phyloP scores from a whole-genome alignment of 1,140 invertebrate species.

The Drosophila nasuta region DNA sequence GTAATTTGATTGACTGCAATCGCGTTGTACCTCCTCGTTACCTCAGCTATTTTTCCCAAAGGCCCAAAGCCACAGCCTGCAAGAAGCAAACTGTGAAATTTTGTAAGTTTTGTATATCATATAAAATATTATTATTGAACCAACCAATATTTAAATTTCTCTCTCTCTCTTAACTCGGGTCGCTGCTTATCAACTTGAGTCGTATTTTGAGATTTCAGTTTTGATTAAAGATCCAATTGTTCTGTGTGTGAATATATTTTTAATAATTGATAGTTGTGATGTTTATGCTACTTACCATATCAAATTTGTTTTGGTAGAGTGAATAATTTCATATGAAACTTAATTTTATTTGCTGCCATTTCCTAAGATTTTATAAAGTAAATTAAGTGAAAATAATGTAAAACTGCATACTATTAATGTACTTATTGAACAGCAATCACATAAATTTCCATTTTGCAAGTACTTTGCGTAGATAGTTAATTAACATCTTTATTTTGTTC shows the following conservation, averaged over 20 bases:
- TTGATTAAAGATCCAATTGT: not conserved
- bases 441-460: no score
- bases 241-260: not conserved
- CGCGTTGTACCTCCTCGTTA: slow-evolving; percentile 59
- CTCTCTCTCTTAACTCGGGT: not conserved
- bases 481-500: slow-evolving; percentile 8
- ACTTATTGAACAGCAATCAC: no score
- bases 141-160: not conserved
- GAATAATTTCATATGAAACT: not conserved
- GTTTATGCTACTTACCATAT: slow-evolving; percentile 12
- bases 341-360: no score
- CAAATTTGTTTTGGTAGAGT: not conserved
- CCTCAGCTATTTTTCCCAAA: slow-evolving; percentile 48
- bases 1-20: slow-evolving; percentile 60
- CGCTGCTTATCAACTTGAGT: not conserved
- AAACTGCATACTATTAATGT: no score
- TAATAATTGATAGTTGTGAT: not conserved
- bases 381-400: no score
- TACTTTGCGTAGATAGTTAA: not conserved
- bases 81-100: slow-evolving; percentile 71
- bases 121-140: slow-evolving; percentile 42
- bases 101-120: slow-evolving; percentile 61
- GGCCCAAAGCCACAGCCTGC: slow-evolving; percentile 77
- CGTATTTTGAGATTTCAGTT: not conserved
- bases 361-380: no score